A percentile compares a stretch with the other conserved stretches of the same genome.
These are phyloP conservation scores for Trachelus troglodyta DNA, from an alignment of 2,888 invertebrate species.

Conservation along the genomic window DNA sequence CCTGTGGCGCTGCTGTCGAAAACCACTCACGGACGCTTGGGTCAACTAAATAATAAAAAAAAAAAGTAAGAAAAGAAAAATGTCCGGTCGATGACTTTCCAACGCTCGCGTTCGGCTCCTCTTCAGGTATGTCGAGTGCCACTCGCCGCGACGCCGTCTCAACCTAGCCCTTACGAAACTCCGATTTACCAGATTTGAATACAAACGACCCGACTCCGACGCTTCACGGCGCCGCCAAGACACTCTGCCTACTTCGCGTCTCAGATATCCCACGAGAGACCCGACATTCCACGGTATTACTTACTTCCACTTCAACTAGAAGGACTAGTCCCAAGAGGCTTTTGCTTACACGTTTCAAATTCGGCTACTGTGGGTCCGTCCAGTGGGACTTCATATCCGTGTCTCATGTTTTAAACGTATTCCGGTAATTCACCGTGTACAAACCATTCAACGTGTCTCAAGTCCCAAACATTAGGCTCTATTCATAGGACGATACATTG, in stretches of 20 bases:
- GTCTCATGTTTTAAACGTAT: background rate
- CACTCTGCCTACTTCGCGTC: background rate
- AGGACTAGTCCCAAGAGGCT: background rate
- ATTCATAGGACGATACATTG: background rate
- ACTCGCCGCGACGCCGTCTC: slow-evolving; percentile 5
- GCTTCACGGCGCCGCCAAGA: background rate
- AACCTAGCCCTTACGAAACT: background rate
- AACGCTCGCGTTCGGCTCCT: slow-evolving; percentile 7
- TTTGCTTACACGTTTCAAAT: background rate
- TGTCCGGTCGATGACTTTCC: slow-evolving; percentile 10
- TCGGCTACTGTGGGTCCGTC: background rate
- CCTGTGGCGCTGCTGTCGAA: slow-evolving; percentile 5
- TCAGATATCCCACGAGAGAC: slow-evolving; percentile 25
- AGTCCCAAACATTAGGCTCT: background rate
- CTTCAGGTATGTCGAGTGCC: slow-evolving; percentile 7
- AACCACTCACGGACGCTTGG: slow-evolving; percentile 1
- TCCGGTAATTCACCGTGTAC: too few relatives aligned
- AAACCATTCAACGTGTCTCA: too few relatives aligned
- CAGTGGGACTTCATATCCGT: background rate
- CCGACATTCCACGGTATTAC: slow-evolving; percentile 27
- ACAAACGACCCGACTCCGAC: background rate
- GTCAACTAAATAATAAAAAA: background rate
- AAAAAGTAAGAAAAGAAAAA: background rate
- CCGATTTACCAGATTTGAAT: slow-evolving; percentile 2
- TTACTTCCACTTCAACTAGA: background rate